Evolutionary conservation across 2,888 invertebrate species (phyloP), one percentile per base, ranked within the genome.

Genomic region (Zygaena filipendulae): DNA sequence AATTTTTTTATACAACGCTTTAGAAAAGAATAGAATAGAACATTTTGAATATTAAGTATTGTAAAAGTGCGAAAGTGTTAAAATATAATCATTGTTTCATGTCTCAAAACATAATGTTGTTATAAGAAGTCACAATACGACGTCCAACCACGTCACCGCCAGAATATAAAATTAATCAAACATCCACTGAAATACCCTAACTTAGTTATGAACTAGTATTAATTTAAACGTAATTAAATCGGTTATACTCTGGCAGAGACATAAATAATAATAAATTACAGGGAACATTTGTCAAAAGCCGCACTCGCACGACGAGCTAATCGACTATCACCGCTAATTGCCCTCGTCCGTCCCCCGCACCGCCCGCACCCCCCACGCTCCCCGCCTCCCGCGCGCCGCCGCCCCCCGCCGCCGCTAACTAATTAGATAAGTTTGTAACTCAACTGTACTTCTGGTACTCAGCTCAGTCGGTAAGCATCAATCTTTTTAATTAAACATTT

Each of bases 301-400:
- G 60, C 69, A 70, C 67, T 71, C 66, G 60, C 61, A 74, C 77
- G 77, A 75, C 69, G 75, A 70, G 72, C 77, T 79, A 77, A 79
- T 79, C 79, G 77, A 77, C 74, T 75, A 79, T 79, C 75, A 79
- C 79, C 77, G 67, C 75, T 79, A 79, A 79, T 79, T 79, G 75
- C 71, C 63, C 59, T 56, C 59, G 53, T 46, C 59, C 45, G 46
- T 45, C 38, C 45, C 42, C 49, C 38, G 34, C 37, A 25, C 39
- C 31, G 30, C 33, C 35, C 28, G 40, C 36, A 36, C 34, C 41
- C 41, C 45, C 42, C 41, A 40, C 47, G 43, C 36, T 39, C 41
- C 33, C 23, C 36, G 30, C 25, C 27, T 30, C 30, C 33, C 31
- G 22, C 32, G 31, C 30, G 28, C 25, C 35, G 39, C 36, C 35